Conservation (phyloP, 2,113 vertebrate species). For the Holacanthus passer region DNA sequence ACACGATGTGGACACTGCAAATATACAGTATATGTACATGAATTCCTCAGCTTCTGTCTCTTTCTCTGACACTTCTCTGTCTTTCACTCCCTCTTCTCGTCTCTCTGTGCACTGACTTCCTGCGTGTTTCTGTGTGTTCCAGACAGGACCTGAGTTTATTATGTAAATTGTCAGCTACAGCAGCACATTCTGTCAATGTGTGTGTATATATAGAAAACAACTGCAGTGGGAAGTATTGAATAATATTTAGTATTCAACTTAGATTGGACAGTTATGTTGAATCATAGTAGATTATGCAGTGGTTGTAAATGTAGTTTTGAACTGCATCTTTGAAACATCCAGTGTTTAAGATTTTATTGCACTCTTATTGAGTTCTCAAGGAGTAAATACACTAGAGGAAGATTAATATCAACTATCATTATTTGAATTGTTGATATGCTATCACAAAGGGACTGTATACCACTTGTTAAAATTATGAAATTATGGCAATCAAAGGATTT, state of each 20-base stretch:
- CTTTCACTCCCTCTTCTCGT: neutral
- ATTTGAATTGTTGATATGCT: conserved; percentile 34
- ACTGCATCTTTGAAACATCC: conserved; percentile 26
- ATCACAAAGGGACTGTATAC: conserved; percentile 67
- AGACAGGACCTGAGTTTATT: conserved; percentile 56
- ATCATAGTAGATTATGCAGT: conserved; percentile 8
- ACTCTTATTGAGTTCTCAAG: conserved; percentile 34
- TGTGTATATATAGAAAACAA: conserved; percentile 52
- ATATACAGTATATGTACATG: conserved; percentile 34
- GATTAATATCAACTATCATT: conserved; percentile 28
- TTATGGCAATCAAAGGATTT: conserved; percentile 53
- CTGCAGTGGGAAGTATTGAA: conserved; percentile 25
- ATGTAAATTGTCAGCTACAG: conserved; percentile 49
- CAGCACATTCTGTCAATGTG: conserved; percentile 40
- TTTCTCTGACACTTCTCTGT: conserved; percentile 1
- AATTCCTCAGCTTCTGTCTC: conserved; percentile 39
- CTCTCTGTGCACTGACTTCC: conserved; percentile 67
- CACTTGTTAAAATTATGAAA: conserved; percentile 58
- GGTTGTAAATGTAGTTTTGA: conserved; percentile 52
- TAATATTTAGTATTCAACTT: conserved; percentile 5
- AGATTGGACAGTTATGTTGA: conserved; percentile 17
- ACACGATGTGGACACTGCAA: conserved; percentile 36
- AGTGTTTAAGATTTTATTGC: conserved; percentile 23
- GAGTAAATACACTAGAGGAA: conserved; percentile 27
- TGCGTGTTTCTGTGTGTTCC: conserved; percentile 50